Evolutionary conservation across 2,888 invertebrate species (phyloP).

Genomic region (Andrena fulva): DNA sequence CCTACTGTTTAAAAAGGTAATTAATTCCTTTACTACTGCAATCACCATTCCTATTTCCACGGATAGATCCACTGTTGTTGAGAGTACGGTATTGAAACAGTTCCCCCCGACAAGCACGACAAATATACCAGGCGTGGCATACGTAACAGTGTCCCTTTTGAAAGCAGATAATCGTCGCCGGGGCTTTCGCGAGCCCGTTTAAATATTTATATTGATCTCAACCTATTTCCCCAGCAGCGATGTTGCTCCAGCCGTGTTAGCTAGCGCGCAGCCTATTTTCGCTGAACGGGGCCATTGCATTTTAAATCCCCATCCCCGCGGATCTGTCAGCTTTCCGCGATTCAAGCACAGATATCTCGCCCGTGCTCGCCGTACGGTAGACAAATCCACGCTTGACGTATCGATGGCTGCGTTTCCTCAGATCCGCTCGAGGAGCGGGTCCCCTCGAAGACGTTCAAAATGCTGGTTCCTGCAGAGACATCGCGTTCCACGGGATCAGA

Average conservation of each 20-base stretch:
- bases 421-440: not conserved
- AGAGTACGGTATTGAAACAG: not conserved
- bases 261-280: constrained; percentile 52
- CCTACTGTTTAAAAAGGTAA: not conserved
- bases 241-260: constrained; percentile 33
- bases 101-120: constrained; percentile 13
- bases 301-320: constrained; percentile 48
- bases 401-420: not conserved
- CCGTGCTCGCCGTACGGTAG: not conserved
- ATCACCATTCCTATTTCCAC: not conserved
- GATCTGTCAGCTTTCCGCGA: constrained; percentile 40
- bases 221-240: constrained; percentile 50
- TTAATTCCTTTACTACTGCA: not conserved
- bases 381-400: constrained; percentile 4
- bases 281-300: constrained; percentile 48
- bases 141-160: constrained; percentile 28
- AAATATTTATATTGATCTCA: constrained; percentile 64
- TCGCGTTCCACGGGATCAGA: constrained; percentile 1
- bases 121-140: constrained; percentile 18
- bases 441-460: not conserved
- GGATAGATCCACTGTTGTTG: not conserved
- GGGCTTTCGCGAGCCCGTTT: constrained; percentile 41
- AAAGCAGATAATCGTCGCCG: constrained; percentile 44
- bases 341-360: constrained; percentile 34
- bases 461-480: not conserved